Evolutionary conservation across 2,888 invertebrate genomes (phyloP), one percentile per base, ranked within the genome.

Genomic region (Pemphredon lugubris): DNA sequence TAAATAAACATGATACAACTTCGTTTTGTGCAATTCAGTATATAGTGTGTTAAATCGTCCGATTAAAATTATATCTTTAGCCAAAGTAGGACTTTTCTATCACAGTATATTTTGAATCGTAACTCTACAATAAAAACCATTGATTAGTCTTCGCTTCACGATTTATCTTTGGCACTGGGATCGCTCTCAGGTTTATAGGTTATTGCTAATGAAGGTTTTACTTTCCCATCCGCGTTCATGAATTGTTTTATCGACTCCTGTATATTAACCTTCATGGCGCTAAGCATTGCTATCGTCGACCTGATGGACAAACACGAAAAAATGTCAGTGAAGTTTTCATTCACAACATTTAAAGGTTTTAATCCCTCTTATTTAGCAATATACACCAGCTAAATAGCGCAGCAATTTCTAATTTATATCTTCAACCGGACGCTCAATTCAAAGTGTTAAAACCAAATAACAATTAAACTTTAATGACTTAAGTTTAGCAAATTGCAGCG

Each of bases 31-130:
- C 9, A 34, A n/a, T n/a, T 34, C 34, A n/a, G 11, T 2, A n/a
- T n/a, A n/a, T 1, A 34, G n/a, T 34, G 11, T 34, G n/a, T 4
- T 34, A 34, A 1, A n/a, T 1, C n/a, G 34, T n/a, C n/a, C 30
- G n/a, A 30, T 30, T 6, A 34, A n/a, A 34, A 34, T 34, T 34
- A 34, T 34, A 34, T 34, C n/a, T 34, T n/a, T n/a, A 34, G n/a
- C n/a, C 9, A 40, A 40, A 16, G 18, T 18, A 40, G 4, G 40
- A 40, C 16, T 16, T 4, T 4, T 40, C 16, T 16, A 2, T 40
- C 40, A 16, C 40, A 40, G 16, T 14, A 7, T 7, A 3, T 14
- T 3, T 40, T 16, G 16, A 40, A 16, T 7, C 16, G 16, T 40
- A 16, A 16, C 14, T 40, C 16, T 40, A 4, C 40, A 40, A 14